A percentile compares a stretch with the other conserved stretches of the same genome.
Evolutionary conservation across 2,113 vertebrate species (phyloP).

Genomic region (Puffinus mauretanicus): DNA sequence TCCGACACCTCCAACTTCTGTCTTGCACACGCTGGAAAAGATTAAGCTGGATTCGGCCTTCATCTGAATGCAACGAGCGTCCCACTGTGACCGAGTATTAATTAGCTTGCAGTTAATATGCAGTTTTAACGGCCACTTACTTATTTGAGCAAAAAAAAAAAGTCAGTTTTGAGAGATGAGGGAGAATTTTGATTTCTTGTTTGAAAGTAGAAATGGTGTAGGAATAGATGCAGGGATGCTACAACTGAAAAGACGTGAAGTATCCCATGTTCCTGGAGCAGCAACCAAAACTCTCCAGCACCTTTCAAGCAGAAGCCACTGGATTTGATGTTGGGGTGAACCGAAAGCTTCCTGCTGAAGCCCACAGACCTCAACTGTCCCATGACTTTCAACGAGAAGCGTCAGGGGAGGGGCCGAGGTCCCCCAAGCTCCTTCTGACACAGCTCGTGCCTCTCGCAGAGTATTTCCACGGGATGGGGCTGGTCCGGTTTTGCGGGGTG

Average conservation of each 20-base stretch:
- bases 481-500: rapidly evolving
- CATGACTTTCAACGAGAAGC: not conserved
- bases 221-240: not conserved
- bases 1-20: not conserved
- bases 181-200: not conserved
- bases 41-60: not conserved
- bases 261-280: not conserved
- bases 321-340: not conserved
- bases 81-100: not conserved
- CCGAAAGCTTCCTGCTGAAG: not conserved
- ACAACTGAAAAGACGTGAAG: not conserved
- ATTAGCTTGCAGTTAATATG: not conserved
- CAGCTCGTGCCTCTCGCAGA: not conserved
- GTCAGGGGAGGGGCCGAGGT: not conserved
- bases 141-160: not conserved
- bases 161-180: not conserved
- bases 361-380: not conserved
- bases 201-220: not conserved
- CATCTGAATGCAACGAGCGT: not conserved
- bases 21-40: not conserved
- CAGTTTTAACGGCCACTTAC: not conserved
- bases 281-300: not conserved
- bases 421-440: not conserved
- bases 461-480: not conserved
- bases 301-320: not conserved